Conservation (phyloP, 2,888 invertebrate genomes). For the Julus scandinavius region DNA sequence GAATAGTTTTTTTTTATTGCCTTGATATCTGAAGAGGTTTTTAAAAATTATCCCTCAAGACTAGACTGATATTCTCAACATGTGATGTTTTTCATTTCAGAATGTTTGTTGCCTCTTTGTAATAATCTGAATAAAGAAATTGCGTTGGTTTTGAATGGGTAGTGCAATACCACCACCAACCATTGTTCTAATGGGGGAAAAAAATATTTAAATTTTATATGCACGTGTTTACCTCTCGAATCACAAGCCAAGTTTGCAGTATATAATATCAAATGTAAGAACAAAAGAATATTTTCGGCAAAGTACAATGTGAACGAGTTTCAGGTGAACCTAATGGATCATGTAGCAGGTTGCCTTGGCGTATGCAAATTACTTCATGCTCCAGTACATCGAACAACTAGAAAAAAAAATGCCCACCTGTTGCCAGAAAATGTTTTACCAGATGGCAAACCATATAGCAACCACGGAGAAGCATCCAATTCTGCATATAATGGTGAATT, state of each 20-base stretch:
- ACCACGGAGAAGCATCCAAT: background rate
- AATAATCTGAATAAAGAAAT: background rate
- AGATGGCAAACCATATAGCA: background rate
- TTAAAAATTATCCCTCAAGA: background rate
- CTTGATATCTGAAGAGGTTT: background rate
- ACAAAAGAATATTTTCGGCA: background rate
- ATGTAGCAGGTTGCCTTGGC: background rate
- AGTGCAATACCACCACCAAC: background rate
- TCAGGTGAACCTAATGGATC: background rate
- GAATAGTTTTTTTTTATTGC: background rate
- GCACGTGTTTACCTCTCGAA: background rate
- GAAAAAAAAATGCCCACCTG: background rate
- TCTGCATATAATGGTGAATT: background rate
- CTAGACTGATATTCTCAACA: too few species aligned
- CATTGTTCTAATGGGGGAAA: background rate
- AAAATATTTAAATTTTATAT: background rate
- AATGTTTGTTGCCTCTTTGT: too few species aligned
- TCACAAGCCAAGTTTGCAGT: background rate
- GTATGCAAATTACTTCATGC: background rate
- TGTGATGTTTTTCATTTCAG: too few species aligned
- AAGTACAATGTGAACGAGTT: background rate
- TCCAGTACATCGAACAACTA: background rate
- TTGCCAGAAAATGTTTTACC: conserved; percentile 1
- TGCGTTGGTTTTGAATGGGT: background rate
- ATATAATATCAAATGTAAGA: background rate